Conservation (phyloP, 2,888 invertebrate species). For the Yponomeuta evonymella region DNA sequence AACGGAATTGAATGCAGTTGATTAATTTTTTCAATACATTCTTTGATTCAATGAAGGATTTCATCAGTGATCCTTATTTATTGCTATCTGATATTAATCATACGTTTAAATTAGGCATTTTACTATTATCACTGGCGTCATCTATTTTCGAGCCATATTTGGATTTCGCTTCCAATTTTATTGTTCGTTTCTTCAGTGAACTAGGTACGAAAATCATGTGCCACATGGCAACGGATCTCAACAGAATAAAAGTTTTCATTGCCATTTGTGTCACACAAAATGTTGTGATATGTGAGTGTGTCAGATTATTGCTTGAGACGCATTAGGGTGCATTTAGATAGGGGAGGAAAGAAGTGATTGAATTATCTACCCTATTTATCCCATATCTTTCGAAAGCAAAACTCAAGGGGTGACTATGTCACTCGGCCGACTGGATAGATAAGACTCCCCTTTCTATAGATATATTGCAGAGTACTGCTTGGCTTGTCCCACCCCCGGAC, state of each 20-base stretch:
- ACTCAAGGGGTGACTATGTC: slow-evolving; percentile 1
- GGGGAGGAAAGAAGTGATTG: slow-evolving; percentile 1
- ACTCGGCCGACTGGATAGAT: not conserved
- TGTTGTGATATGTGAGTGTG: not conserved
- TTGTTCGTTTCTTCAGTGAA: too few relatives aligned
- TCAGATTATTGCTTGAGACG: not conserved
- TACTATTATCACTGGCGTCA: too few relatives aligned
- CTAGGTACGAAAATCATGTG: not conserved
- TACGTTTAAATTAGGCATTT: too few relatives aligned
- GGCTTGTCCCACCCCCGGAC: not conserved
- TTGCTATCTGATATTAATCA: too few relatives aligned
- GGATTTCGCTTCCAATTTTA: too few relatives aligned
- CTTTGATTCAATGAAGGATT: too few relatives aligned
- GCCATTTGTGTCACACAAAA: not conserved
- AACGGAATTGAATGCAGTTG: too few relatives aligned
- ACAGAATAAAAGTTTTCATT: not conserved
- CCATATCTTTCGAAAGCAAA: not conserved
- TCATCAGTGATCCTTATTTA: too few relatives aligned
- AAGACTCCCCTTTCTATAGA: not conserved
- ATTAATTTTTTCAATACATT: too few relatives aligned
- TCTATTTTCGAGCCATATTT: too few relatives aligned
- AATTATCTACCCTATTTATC: not conserved
- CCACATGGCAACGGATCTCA: not conserved
- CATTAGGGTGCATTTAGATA: not conserved
- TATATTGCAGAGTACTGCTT: too few relatives aligned